These are phyloP conservation scores for Gnathonemus echidnorhynchus DNA, from an alignment of 2,113 vertebrate genomes.

Conservation along the genomic window DNA sequence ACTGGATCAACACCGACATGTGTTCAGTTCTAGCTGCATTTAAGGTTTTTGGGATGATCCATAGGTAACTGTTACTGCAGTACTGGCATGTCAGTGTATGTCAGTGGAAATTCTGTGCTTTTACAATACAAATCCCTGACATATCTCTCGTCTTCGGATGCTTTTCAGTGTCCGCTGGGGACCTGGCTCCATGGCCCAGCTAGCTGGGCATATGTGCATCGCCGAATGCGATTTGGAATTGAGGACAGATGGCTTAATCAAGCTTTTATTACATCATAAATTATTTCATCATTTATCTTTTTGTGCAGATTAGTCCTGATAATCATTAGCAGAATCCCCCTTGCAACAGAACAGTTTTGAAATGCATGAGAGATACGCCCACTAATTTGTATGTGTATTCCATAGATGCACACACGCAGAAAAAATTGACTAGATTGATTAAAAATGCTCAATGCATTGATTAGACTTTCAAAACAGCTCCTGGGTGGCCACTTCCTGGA, in stretches of 20 bases:
- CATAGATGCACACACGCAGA: not conserved
- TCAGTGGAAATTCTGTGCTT: not conserved
- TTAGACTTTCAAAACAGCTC: not conserved
- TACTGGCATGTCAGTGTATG: not conserved
- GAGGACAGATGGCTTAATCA: slow-evolving; percentile 14
- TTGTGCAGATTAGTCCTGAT: slow-evolving; percentile 2
- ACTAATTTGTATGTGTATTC: not conserved
- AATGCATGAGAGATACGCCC: not conserved
- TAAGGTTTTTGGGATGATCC: not conserved
- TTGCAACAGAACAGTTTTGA: not conserved
- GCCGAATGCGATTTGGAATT: not conserved
- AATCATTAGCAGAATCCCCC: slow-evolving; percentile 1
- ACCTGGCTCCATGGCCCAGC: not conserved
- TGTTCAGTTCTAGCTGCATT: not conserved
- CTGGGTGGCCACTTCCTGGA: slow-evolving; percentile 8
- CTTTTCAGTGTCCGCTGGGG: not conserved
- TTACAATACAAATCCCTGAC: not conserved
- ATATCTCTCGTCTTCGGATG: not conserved
- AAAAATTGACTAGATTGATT: not conserved
- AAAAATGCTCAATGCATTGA: slow-evolving; percentile 6
- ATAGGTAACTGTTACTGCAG: not conserved
- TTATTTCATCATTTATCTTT: slow-evolving; percentile 5
- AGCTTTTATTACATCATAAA: slow-evolving; percentile 6
- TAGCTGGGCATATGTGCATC: slow-evolving; percentile 1
- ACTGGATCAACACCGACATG: not conserved